Evolutionary conservation across 2,113 vertebrate genomes (phyloP), one percentile per base, ranked within the genome.

Genomic region (Micromys minutus): DNA sequence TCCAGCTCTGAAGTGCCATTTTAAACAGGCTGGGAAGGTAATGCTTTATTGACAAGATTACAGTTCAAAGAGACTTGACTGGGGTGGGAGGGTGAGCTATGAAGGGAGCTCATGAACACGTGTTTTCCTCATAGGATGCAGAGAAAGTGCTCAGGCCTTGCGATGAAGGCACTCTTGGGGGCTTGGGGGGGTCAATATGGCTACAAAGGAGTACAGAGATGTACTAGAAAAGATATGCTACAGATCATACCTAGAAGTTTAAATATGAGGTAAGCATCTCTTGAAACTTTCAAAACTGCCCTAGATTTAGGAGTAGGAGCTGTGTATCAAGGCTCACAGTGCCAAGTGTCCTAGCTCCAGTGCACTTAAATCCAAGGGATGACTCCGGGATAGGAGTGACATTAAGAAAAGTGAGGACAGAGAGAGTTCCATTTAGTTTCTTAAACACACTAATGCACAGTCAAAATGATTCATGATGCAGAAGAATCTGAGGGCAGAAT

Each of bases 381-480:
- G 67, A 87, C 55, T 83, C 22, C 15, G 42, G 72, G 50, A n/a
- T 63, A 71, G 42, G 22, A 42, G 61, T 59, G 71, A 45, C 55
- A 96, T 88, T 95, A 85, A 88, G 63, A 61, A 81, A 90, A 96
- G 74, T 36, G 24, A 90, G 47, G 88, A 93, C 87, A 94, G 50
- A 94, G 91, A 92, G 71, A 85, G 72, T 90, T 94, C 72, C 74
- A 96, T 93, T 97, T 97, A 97, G 83, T 95, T 80, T 96, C 83
- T 95, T 96, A 96, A 97, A 92, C 89, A 97, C 75, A 95, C 89
- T 95, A 95, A 96, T 94, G 83, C 77, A 89, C 52, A 72, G 72
- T 91, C 90, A 96, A 93, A 95, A 96, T 97, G 95, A 96, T 95
- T 97, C 94, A 96, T 74, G 89, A 87, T 95, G 34, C 91, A 95